Percentiles rank a stretch among this genome's conserved stretches.
Evolutionary conservation across 2,113 vertebrate species (phyloP).

Genomic region (Petrocephalus microphthalmus): DNA sequence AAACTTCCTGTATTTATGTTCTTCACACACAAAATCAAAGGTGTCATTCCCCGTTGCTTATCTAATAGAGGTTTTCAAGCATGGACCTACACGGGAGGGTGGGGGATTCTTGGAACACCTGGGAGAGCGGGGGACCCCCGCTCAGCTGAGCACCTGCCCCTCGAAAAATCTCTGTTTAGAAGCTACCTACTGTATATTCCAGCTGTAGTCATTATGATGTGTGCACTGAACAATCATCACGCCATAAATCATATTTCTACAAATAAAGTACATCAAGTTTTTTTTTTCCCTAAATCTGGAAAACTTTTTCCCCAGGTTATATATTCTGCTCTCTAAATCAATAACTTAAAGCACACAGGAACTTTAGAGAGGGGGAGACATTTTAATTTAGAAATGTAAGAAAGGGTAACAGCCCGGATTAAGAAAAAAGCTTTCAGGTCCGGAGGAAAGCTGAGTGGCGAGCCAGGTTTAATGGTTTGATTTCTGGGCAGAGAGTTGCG

Average conservation of each 20-base stretch:
- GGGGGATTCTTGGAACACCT: not conserved
- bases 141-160: not conserved
- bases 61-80: too few relatives aligned
- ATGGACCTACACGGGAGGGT: too few relatives aligned
- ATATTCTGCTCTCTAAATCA: not conserved
- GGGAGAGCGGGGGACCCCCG: not conserved
- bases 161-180: not conserved
- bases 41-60: too few relatives aligned
- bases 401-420: constrained; percentile 43
- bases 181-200: not conserved
- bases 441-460: constrained; percentile 15
- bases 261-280: not conserved
- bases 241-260: not conserved
- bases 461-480: constrained; percentile 12
- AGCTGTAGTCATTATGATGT: not conserved
- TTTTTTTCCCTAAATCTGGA: not conserved
- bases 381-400: constrained; percentile 40
- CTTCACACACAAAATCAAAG: too few relatives aligned
- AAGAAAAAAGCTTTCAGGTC: constrained; percentile 33
- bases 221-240: not conserved
- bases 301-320: not conserved
- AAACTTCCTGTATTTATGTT: too few relatives aligned
- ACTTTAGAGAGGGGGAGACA: constrained; percentile 13
- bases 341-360: constrained; percentile 26
- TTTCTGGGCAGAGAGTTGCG: constrained; percentile 16